Evolutionary conservation across 1,140 invertebrate species (phyloP).

Genomic region (Drosophila kurseongensis): DNA sequence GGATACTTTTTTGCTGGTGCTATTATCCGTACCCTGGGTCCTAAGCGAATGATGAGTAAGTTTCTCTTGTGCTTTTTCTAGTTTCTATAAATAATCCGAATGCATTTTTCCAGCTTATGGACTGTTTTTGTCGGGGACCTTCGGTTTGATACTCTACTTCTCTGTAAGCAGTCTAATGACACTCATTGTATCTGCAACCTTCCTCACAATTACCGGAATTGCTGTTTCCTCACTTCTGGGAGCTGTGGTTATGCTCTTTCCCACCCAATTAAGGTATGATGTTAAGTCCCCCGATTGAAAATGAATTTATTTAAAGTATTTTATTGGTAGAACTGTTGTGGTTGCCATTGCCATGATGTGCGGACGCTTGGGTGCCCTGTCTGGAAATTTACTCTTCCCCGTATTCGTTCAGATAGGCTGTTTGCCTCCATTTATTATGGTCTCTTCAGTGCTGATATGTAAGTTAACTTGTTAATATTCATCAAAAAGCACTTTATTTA

Average conservation of each 20-base stretch:
- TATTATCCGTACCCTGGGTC: constrained; percentile 85
- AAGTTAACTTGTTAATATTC: constrained; percentile 14
- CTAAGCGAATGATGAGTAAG: constrained; percentile 84
- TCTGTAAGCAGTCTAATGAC: constrained; percentile 84
- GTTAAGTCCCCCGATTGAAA: not conserved
- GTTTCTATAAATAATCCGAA: not conserved
- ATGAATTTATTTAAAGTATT: not conserved
- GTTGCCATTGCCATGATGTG: constrained; percentile 80
- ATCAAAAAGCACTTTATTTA: not conserved
- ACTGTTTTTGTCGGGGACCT: constrained; percentile 74
- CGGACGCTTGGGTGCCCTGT: constrained; percentile 74
- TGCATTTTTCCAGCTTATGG: constrained; percentile 67
- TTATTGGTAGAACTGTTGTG: constrained; percentile 63
- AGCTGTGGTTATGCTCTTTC: constrained; percentile 73
- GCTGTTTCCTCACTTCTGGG: constrained; percentile 74
- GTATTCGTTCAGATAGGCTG: constrained; percentile 75
- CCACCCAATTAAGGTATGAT: constrained; percentile 74
- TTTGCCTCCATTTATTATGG: constrained; percentile 80
- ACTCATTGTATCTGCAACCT: constrained; percentile 66
- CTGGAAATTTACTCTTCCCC: constrained; percentile 79
- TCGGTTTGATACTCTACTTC: constrained; percentile 84
- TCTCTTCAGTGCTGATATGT: constrained; percentile 68
- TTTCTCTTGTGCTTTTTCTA: not conserved
- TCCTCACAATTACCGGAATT: constrained; percentile 68
- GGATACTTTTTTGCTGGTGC: constrained; percentile 85